Conservation (phyloP, 2,797 vertebrate genomes). For the Sebastes nivosus region DNA sequence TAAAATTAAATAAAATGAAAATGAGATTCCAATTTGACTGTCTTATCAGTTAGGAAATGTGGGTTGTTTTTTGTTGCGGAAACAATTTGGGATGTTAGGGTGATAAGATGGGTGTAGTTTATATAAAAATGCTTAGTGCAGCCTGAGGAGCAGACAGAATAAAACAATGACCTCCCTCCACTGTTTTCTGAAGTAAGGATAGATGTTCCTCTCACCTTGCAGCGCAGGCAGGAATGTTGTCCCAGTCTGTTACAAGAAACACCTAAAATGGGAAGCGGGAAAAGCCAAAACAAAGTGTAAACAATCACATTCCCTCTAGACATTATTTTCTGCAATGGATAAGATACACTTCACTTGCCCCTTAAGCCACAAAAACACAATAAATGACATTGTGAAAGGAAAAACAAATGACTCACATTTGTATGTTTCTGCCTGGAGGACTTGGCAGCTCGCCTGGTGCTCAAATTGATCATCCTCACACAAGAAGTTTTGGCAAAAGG, state of each 20-base stretch:
- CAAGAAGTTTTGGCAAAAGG: constrained; percentile 95
- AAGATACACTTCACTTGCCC: background rate
- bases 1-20: background rate
- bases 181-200: background rate
- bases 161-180: background rate
- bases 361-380: background rate
- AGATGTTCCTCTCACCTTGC: constrained; percentile 87
- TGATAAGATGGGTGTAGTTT: background rate
- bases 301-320: background rate
- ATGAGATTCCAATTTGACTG: background rate
- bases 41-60: background rate
- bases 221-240: constrained; percentile 96
- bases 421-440: constrained; percentile 96
- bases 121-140: background rate
- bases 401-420: constrained; percentile 89
- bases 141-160: too few relatives aligned
- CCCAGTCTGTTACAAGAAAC: constrained; percentile 96
- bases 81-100: background rate
- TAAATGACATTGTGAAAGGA: background rate
- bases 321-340: background rate
- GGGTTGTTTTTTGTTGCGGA: background rate
- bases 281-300: background rate
- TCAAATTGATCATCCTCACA: constrained; percentile 99
- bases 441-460: constrained; percentile 98
- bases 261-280: constrained; percentile 77